phyloP scores from a whole-genome alignment of 1,140 invertebrate genomes.

The Octopus bimaculoides region DNA sequence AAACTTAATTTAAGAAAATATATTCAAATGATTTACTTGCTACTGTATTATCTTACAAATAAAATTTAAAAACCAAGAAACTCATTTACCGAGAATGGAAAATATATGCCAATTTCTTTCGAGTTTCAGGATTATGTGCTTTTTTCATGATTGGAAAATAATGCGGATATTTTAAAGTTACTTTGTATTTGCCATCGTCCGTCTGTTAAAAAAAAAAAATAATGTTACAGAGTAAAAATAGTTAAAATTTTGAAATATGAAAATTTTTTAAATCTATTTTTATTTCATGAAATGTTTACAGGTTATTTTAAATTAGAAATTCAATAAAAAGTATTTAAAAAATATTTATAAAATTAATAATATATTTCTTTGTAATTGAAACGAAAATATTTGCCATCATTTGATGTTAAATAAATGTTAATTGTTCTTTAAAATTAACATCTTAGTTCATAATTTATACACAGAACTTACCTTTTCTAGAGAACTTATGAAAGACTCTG shows the following conservation, averaged over 20 bases:
- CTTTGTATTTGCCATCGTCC: constrained; percentile 56
- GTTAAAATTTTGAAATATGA: not conserved
- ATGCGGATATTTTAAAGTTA: constrained; percentile 62
- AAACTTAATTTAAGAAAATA: no score
- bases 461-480: constrained; percentile 54
- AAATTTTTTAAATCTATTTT: not conserved
- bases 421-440: no score
- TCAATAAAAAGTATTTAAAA: no score
- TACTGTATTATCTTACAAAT: no score
- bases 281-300: no score
- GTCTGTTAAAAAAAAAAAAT: constrained; percentile 38
- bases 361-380: no score
- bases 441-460: no score
- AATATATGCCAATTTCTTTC: constrained; percentile 56
- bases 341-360: no score
- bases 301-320: no score
- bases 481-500: constrained; percentile 56
- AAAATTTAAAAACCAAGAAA: constrained; percentile 1
- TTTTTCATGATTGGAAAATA: constrained; percentile 63
- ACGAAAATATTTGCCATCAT: no score
- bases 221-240: not conserved
- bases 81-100: constrained; percentile 57
- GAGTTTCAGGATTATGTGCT: constrained; percentile 57
- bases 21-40: no score
- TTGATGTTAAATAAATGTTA: no score